Evolutionary conservation across 2,888 invertebrate species (phyloP).

Genomic region (Rhyacophila evoluta): DNA sequence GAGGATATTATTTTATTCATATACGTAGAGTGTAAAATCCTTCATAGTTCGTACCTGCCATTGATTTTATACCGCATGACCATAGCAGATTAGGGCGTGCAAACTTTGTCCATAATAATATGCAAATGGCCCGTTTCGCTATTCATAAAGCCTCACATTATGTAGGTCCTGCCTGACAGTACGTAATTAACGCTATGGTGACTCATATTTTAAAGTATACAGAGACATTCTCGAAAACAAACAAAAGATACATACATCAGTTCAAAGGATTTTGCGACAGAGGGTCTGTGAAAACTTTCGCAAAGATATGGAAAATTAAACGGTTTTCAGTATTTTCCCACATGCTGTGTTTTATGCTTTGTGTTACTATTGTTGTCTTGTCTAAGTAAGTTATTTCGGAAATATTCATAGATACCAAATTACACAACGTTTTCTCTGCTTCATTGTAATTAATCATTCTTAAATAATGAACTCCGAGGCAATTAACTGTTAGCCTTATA

Average conservation of each 20-base stretch:
- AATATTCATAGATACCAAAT: neutral
- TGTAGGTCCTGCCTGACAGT: slow-evolving; percentile 38
- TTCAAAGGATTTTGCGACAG: slow-evolving; percentile 7
- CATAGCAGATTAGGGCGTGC: slow-evolving; percentile 42
- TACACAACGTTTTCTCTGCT: neutral
- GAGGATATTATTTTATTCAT: too few relatives aligned
- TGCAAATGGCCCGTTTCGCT: slow-evolving; percentile 44
- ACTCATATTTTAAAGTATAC: slow-evolving; percentile 13
- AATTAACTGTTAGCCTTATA: too few relatives aligned
- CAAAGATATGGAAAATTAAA: neutral
- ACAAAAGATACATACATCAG: slow-evolving; percentile 10
- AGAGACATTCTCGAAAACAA: slow-evolving; percentile 25
- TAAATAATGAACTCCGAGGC: too few relatives aligned
- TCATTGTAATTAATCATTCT: too few relatives aligned
- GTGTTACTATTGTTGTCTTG: too few relatives aligned
- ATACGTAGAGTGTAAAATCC: neutral
- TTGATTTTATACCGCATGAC: slow-evolving; percentile 38
- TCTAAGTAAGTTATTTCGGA: neutral
- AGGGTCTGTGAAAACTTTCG: slow-evolving; percentile 11
- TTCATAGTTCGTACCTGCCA: slow-evolving; percentile 26
- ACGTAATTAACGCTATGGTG: slow-evolving; percentile 31
- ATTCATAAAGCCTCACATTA: slow-evolving; percentile 46
- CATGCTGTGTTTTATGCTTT: neutral
- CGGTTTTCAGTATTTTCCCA: neutral
- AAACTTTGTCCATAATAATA: slow-evolving; percentile 47